Percentiles rank a stretch among this genome's conserved stretches.
Conservation (phyloP, 2,888 invertebrate species). For the Apodemia duryi region DNA sequence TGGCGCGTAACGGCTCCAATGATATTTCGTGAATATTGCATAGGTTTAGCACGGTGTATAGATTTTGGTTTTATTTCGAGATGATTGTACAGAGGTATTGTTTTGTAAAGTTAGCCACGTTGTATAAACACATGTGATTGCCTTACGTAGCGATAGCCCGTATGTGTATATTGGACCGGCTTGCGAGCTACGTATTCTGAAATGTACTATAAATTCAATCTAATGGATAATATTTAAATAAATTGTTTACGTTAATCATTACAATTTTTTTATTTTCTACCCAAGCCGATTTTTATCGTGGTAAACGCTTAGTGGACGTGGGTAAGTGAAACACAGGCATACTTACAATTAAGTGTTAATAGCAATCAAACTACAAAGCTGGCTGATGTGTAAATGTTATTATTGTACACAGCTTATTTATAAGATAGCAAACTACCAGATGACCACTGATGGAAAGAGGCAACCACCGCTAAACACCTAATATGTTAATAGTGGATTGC, state of each 20-base stretch:
- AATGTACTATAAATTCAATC: slow-evolving; percentile 65
- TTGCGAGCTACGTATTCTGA: slow-evolving; percentile 43
- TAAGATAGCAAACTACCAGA: no score
- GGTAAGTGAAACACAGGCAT: no score
- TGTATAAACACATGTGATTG: slow-evolving; percentile 41
- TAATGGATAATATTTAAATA: slow-evolving; percentile 68
- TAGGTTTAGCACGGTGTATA: neutral
- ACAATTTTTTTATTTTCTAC: slow-evolving; percentile 33
- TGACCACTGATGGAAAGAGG: no score
- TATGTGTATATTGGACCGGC: slow-evolving; percentile 42
- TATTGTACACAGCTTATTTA: no score
- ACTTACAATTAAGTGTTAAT: no score
- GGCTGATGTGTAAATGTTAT: no score
- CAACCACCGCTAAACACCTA: no score
- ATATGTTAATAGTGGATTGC: no score
- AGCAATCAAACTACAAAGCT: no score
- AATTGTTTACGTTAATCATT: slow-evolving; percentile 73
- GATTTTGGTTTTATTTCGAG: neutral
- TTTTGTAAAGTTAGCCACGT: slow-evolving; percentile 27
- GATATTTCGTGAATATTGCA: neutral
- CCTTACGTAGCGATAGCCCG: slow-evolving; percentile 20
- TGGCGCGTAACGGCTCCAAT: neutral
- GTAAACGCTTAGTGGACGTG: no score
- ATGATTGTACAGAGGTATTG: slow-evolving; percentile 6
- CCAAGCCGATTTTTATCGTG: no score